These are phyloP conservation scores for Leptopilina drosophilae DNA, from an alignment of 2,888 invertebrate genomes.

Conservation along the genomic window DNA sequence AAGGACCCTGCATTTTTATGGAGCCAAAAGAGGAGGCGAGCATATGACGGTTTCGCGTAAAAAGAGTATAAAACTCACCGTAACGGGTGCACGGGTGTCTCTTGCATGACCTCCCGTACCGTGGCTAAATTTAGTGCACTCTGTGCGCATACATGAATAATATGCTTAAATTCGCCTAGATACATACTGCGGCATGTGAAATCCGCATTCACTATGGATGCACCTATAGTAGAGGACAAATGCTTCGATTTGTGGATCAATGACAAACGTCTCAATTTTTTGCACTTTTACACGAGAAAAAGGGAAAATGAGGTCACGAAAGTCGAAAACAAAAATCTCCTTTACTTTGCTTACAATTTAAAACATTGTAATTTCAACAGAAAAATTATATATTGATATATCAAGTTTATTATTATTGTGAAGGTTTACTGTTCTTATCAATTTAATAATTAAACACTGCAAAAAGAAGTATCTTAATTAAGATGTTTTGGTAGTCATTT, in stretches of 20 bases:
- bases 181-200: slow-evolving; percentile 41
- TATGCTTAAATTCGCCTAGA: slow-evolving; percentile 66
- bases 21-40: slow-evolving; percentile 56
- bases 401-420: too few species aligned
- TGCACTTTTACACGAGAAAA: background rate
- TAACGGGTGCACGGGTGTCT: slow-evolving; percentile 63
- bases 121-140: slow-evolving; percentile 73
- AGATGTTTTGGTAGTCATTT: too few species aligned
- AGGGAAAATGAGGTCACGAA: background rate
- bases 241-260: slow-evolving; percentile 25
- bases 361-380: too few species aligned
- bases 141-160: slow-evolving; percentile 70
- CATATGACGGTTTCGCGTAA: slow-evolving; percentile 68
- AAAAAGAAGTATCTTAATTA: too few species aligned
- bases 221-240: slow-evolving; percentile 25
- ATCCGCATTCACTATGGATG: slow-evolving; percentile 16
- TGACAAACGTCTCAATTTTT: slow-evolving; percentile 4
- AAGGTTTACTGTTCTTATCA: too few species aligned
- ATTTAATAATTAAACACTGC: too few species aligned
- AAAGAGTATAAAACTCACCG: slow-evolving; percentile 70
- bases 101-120: slow-evolving; percentile 65
- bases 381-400: too few species aligned
- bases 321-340: background rate
- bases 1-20: slow-evolving; percentile 59
- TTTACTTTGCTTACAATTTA: too few species aligned